phyloP scores from a whole-genome alignment of 2,113 vertebrate genomes.

The Trichomycterus rosablanca region DNA sequence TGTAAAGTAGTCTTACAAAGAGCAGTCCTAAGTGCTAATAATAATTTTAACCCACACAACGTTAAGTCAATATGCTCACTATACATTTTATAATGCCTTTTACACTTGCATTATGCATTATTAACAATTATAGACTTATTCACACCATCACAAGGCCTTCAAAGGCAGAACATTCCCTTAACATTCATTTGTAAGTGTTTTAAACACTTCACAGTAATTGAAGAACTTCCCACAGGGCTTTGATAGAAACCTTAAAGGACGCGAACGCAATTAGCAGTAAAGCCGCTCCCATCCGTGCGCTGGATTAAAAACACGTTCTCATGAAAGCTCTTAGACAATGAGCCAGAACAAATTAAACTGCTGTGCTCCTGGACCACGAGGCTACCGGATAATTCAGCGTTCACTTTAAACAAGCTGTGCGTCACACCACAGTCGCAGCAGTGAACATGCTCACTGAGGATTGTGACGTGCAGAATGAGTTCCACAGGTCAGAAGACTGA shows the following conservation, averaged over 20 bases:
- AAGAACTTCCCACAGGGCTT: background rate
- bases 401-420: constrained; percentile 8
- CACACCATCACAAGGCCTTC: background rate
- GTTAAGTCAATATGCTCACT: too few relatives aligned
- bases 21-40: too few relatives aligned
- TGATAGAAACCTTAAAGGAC: constrained; percentile 1
- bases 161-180: background rate
- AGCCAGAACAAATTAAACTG: constrained; percentile 26
- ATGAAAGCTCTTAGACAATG: constrained; percentile 5
- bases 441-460: constrained; percentile 7
- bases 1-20: too few relatives aligned
- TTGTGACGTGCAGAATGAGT: constrained; percentile 18
- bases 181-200: background rate
- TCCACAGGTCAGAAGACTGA: constrained; percentile 23
- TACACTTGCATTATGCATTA: background rate
- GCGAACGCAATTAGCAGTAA: constrained; percentile 4
- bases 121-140: background rate
- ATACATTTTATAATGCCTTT: too few relatives aligned
- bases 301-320: constrained; percentile 12
- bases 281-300: background rate
- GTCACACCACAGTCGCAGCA: constrained; percentile 8
- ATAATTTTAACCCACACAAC: too few relatives aligned
- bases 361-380: background rate
- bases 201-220: background rate
- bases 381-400: background rate